These are phyloP conservation scores for Chironomus striatipennis DNA, from an alignment of 1,140 invertebrate genomes.

Conservation along the genomic window DNA sequence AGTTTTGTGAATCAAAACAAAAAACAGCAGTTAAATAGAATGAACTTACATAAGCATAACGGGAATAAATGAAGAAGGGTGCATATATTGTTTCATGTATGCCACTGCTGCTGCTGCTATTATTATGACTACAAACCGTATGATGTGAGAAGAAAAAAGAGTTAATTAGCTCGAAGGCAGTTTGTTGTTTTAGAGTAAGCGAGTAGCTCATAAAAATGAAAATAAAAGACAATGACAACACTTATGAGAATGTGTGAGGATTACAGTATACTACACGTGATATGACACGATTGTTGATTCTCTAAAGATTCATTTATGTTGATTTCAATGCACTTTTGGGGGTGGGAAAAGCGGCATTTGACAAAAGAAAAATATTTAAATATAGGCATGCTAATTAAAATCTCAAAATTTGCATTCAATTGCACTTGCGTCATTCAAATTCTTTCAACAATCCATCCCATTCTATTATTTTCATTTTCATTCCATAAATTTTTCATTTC, in stretches of 20 bases:
- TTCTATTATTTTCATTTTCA: too few species aligned
- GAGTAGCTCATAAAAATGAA: not conserved
- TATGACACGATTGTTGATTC: too few species aligned
- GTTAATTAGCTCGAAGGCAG: not conserved
- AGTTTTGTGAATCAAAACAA: not conserved
- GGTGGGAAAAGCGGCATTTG: too few species aligned
- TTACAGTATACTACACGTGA: too few species aligned
- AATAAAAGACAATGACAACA: not conserved
- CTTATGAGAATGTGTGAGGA: not conserved
- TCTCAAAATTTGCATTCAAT: too few species aligned
- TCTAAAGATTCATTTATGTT: too few species aligned
- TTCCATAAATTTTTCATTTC: too few species aligned
- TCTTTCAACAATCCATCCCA: too few species aligned
- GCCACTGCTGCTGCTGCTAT: not conserved
- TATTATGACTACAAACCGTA: not conserved
- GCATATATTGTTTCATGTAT: not conserved
- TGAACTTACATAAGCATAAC: not conserved
- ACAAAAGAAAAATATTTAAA: too few species aligned
- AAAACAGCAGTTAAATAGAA: not conserved
- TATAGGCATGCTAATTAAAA: too few species aligned
- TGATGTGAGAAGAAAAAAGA: not conserved
- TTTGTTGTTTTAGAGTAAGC: not conserved
- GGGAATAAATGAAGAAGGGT: not conserved
- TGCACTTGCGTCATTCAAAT: too few species aligned
- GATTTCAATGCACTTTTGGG: too few species aligned